phyloP scores from a whole-genome alignment of 2,888 invertebrate species.

The Lottia gigantea region DNA sequence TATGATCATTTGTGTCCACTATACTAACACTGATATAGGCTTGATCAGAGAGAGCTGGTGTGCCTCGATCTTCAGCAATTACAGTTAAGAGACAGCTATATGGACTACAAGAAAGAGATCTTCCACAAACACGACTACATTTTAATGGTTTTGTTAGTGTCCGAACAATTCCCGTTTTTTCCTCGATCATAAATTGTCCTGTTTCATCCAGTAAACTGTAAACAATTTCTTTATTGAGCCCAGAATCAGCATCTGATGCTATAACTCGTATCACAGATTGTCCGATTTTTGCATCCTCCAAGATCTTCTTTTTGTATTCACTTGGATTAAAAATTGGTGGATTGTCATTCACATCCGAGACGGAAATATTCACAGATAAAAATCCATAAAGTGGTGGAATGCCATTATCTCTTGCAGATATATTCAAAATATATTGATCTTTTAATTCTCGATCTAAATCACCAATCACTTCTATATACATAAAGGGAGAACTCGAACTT shows the following conservation, averaged over 20 bases:
- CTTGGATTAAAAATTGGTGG: constrained; percentile 91
- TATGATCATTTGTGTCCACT: constrained; percentile 64
- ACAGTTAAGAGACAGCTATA: constrained; percentile 96
- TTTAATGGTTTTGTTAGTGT: constrained; percentile 72
- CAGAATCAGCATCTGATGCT: constrained; percentile 92
- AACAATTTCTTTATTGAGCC: constrained; percentile 86
- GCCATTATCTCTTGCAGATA: constrained; percentile 83
- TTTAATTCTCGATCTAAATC: constrained; percentile 90
- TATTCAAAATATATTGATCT: constrained; percentile 85
- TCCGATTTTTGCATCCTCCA: constrained; percentile 93
- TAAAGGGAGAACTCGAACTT: constrained; percentile 45
- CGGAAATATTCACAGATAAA: constrained; percentile 70
- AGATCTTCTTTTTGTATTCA: constrained; percentile 90
- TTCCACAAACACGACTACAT: constrained; percentile 38
- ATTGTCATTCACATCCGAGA: constrained; percentile 94
- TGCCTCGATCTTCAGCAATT: constrained; percentile 91
- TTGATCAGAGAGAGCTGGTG: constrained; percentile 84
- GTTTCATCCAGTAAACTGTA: constrained; percentile 85
- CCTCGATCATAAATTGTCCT: constrained; percentile 87
- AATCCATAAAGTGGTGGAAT: constrained; percentile 46
- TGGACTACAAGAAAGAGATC: constrained; percentile 68
- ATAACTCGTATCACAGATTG: constrained; percentile 90
- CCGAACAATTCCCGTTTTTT: constrained; percentile 90
- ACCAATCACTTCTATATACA: constrained; percentile 91
- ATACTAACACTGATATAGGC: constrained; percentile 61